phyloP scores from a whole-genome alignment of 2,113 vertebrate species.

The Sturnus vulgaris region DNA sequence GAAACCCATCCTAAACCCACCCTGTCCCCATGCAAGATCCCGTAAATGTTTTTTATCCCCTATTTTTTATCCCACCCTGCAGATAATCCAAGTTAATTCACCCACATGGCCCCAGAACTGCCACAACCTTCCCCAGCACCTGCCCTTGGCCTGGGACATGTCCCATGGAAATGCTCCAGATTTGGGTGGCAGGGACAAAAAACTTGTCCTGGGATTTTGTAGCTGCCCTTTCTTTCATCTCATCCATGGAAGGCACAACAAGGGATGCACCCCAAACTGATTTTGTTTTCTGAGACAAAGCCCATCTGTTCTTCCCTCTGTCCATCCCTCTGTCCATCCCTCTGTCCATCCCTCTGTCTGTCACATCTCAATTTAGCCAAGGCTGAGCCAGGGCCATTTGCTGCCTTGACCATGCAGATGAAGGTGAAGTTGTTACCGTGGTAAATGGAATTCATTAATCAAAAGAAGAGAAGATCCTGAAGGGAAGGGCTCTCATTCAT shows the following conservation, averaged over 20 bases:
- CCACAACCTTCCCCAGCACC: rapidly evolving
- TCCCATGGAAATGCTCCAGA: neutral
- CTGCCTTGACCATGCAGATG: neutral
- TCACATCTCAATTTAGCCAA: neutral
- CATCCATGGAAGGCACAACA: neutral
- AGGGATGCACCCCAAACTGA: neutral
- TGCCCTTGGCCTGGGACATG: neutral
- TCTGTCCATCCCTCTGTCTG: neutral
- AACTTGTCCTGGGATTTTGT: neutral
- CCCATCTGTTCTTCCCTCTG: neutral
- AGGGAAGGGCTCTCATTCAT: neutral
- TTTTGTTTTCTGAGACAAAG: neutral
- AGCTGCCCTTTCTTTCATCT: neutral
- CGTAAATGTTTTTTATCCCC: neutral
- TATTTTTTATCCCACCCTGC: neutral
- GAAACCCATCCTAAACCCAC: neutral
- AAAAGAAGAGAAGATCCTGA: neutral
- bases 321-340: too few relatives aligned
- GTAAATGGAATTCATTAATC: neutral
- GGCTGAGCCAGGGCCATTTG: neutral
- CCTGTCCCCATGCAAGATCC: rapidly evolving
- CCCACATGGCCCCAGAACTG: rapidly evolving
- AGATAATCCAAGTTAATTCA: neutral
- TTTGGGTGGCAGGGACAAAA: neutral
- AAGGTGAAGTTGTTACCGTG: neutral